Base-by-base conservation (phyloP, 2,113 vertebrate genomes). In the Empidonax alnorum region DNA sequence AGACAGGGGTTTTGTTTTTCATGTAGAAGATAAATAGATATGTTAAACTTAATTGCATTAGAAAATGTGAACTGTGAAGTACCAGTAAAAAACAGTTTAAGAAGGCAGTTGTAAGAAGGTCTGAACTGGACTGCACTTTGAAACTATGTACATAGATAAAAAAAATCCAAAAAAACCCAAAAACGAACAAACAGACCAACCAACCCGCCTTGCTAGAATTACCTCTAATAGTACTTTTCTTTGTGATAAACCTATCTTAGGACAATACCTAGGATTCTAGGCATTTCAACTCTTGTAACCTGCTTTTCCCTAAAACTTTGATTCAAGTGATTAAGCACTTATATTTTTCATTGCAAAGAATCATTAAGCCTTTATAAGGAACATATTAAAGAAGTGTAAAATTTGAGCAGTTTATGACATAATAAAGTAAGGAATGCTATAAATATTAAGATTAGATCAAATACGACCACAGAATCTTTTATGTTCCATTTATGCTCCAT, bases 391-490 rank as follows among this genome's bases (percentile, higher is more conserved):
- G 8, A 72, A 79, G 28, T 20, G 50, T 44, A 47, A 84, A 62
- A 49, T 63, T 27, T 69, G 37, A 61, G 19, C 18, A 47, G 19
- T 52, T 90, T 17, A 20, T 50, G 35, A 61, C 16, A 52, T 28
- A 63, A 39, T 42, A 17, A 72, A 83, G 8, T 28, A 47, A 9
- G 14, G 28, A 80, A 55, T 24, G 37, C 12, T 20, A 25, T 24
- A 49, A 87, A 42, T 28, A 87, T 14, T 69, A 82, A 72, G 6
- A 73, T 10, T 10, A 50, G 72, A 82, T 55, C 17, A 55, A 62
- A 72, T 8, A 28, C 24, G 16, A 59, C 12, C 0, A 0, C 22
- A 50, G 10, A 12, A 46, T 27, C 3, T 44, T 77, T 66, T 53
- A 39, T 35, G 21, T 6, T 63, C 23, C 4, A 41, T 41, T 41